phyloP scores from a whole-genome alignment of 1,140 invertebrate genomes.

The Drosophila bocki region DNA sequence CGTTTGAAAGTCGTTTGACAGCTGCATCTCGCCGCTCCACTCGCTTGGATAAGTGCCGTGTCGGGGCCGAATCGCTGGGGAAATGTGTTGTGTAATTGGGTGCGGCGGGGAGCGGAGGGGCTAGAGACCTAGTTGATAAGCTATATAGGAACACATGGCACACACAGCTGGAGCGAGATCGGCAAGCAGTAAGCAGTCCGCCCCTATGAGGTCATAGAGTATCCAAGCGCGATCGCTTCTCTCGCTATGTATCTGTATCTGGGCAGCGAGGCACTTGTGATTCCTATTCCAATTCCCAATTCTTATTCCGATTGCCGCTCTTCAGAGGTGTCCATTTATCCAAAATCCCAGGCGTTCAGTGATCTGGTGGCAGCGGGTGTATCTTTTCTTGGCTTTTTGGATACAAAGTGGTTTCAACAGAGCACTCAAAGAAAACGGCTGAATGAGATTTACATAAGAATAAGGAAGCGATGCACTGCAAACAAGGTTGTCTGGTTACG shows the following conservation, averaged over 20 bases:
- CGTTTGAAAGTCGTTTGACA: conserved; percentile 73
- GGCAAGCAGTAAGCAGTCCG: not conserved
- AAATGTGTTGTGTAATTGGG: conserved; percentile 34
- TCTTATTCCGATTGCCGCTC: conserved; percentile 47
- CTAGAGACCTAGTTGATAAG: conserved; percentile 46
- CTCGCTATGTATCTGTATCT: conserved; percentile 14
- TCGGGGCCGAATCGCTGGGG: not conserved
- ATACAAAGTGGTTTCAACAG: conserved; percentile 54
- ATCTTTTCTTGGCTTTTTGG: conserved; percentile 54
- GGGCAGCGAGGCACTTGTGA: conserved; percentile 27
- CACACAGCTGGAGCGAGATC: conserved; percentile 20
- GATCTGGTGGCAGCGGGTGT: conserved; percentile 57
- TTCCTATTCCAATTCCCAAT: conserved; percentile 41
- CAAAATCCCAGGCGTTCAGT: conserved; percentile 76
- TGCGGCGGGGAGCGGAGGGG: not conserved
- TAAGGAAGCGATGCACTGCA: not conserved
- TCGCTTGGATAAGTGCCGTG: conserved; percentile 36
- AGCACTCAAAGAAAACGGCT: conserved; percentile 50
- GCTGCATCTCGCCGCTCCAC: conserved; percentile 65
- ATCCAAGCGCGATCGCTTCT: conserved; percentile 16
- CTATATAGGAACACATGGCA: conserved; percentile 28
- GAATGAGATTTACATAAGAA: not conserved
- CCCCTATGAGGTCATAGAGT: conserved; percentile 8
- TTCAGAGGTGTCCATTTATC: conserved; percentile 70
- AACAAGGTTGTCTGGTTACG: not conserved